Evolutionary conservation across 2,113 vertebrate genomes (phyloP).

Genomic region (Elephantulus edwardii): DNA sequence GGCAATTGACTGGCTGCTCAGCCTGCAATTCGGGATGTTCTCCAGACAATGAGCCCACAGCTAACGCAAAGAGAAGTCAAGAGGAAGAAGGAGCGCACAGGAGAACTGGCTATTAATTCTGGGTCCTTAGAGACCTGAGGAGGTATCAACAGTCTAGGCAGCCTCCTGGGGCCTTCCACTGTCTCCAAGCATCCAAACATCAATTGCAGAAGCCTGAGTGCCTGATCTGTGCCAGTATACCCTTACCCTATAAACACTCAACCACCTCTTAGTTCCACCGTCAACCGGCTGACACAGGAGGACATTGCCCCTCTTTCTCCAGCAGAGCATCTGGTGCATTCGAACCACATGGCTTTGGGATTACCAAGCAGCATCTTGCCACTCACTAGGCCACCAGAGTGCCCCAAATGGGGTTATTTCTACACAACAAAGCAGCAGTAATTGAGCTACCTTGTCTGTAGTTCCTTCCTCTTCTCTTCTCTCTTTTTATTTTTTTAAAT

Average conservation of each 20-base stretch:
- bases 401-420: not conserved
- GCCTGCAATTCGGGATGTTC: not conserved
- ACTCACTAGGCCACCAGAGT: no score
- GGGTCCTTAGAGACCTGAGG: not conserved
- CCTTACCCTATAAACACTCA: not conserved
- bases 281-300: not conserved
- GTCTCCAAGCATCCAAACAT: not conserved
- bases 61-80: not conserved
- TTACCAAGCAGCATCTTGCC: no score
- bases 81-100: not conserved
- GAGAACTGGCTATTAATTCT: not conserved
- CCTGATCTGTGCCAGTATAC: not conserved
- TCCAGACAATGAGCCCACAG: not conserved
- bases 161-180: not conserved
- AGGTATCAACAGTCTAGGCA: not conserved
- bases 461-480: not conserved
- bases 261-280: not conserved
- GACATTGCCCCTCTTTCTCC: not conserved
- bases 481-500: no score
- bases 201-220: not conserved
- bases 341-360: no score
- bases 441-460: not conserved
- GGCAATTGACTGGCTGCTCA: not conserved
- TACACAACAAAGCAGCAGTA: not conserved
- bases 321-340: fast-evolving